A percentile compares a stretch with the other conserved stretches of the same genome.
phyloP scores from a whole-genome alignment of 1,140 invertebrate species.

The Globodera rostochiensis region DNA sequence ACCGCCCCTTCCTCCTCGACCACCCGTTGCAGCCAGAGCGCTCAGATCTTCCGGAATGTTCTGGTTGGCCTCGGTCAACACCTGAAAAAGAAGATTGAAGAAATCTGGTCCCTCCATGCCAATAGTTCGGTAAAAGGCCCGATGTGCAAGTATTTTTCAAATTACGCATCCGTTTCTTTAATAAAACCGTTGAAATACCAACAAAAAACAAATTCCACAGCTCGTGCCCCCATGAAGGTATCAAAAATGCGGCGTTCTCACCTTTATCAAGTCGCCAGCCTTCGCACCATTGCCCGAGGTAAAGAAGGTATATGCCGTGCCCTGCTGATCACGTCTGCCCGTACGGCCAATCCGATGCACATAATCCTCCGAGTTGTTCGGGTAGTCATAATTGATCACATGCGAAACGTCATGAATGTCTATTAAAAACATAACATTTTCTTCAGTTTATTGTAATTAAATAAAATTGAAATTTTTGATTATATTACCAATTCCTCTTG shows the following conservation, averaged over 20 bases:
- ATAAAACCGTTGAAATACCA: no score
- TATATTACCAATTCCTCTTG: conserved; percentile 75
- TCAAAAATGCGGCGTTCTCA: background rate
- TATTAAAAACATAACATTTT: conserved; percentile 71
- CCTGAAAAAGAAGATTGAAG: conserved; percentile 24
- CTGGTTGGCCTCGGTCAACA: conserved; percentile 57
- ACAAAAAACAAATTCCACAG: background rate
- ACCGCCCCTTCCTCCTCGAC: background rate
- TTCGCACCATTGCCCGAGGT: conserved; percentile 79
- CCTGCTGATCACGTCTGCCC: conserved; percentile 80
- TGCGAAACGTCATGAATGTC: conserved; percentile 99
- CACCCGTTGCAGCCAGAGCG: conserved; percentile 7
- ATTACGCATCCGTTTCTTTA: no score
- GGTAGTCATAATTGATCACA: conserved; percentile 99
- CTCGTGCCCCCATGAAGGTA: background rate
- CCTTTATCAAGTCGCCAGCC: conserved; percentile 60
- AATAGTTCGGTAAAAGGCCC: no score
- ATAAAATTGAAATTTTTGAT: conserved; percentile 10
- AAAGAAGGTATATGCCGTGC: conserved; percentile 98
- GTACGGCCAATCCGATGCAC: conserved; percentile 98
- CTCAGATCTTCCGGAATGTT: conserved; percentile 47
- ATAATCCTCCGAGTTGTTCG: conserved; percentile 76
- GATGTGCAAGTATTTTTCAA: no score
- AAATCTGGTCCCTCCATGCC: no score
- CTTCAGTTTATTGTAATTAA: background rate